A percentile compares a stretch with the other conserved stretches of the same genome.
These are phyloP conservation scores for Sarcophaga variegata DNA, from an alignment of 2,888 invertebrate genomes.

Conservation along the genomic window DNA sequence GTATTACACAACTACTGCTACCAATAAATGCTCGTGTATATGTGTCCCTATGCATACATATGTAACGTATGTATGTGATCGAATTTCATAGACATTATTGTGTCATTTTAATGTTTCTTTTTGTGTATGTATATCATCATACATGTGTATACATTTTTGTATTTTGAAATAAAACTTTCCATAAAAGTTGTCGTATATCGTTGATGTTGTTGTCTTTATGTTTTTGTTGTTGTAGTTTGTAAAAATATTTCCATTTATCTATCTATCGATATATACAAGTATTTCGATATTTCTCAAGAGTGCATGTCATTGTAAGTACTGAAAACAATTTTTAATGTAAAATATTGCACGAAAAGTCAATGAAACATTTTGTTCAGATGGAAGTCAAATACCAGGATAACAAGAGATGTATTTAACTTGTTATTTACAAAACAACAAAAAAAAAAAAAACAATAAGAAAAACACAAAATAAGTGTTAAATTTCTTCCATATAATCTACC, in stretches of 20 bases:
- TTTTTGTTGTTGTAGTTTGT: too few relatives aligned
- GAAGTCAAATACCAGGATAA: slow-evolving; percentile 8
- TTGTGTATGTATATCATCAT: neutral
- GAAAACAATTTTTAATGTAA: slow-evolving; percentile 22
- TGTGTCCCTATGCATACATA: neutral
- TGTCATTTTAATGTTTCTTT: neutral
- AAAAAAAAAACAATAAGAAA: neutral
- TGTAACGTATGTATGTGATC: neutral
- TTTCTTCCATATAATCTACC: neutral
- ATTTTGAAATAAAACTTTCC: neutral
- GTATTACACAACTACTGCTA: slow-evolving; percentile 28
- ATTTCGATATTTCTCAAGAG: neutral
- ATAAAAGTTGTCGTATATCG: neutral
- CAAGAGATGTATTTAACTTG: neutral
- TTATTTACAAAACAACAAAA: neutral
- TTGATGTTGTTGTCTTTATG: neutral
- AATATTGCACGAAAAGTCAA: slow-evolving; percentile 27
- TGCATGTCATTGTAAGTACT: neutral
- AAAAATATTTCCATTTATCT: neutral
- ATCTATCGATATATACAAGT: neutral
- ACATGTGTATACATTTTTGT: neutral
- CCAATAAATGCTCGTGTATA: neutral
- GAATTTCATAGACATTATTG: neutral
- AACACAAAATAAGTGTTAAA: neutral
- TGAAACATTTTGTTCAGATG: slow-evolving; percentile 27